Evolutionary conservation across 2,797 vertebrate genomes (phyloP).

Genomic region (Oreochromis grahami): DNA sequence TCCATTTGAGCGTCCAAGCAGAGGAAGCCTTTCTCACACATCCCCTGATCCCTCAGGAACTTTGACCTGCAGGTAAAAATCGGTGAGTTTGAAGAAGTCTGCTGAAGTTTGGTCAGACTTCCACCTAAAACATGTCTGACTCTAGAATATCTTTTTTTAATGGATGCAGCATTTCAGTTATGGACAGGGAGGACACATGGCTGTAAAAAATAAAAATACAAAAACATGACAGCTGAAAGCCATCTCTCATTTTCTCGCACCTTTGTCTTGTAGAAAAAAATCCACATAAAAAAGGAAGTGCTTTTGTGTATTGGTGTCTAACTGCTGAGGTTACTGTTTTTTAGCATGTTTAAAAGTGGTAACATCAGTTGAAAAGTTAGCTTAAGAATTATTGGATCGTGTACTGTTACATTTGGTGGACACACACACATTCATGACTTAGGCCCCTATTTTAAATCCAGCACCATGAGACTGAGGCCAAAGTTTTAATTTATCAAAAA

Average conservation of each 20-base stretch:
- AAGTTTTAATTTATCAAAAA: not conserved
- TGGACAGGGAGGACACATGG: not conserved
- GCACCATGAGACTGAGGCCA: not conserved
- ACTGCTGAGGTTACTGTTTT: not conserved
- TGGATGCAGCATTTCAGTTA: not conserved
- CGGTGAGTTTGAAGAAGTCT: not conserved
- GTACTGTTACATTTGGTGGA: not conserved
- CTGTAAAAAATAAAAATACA: not conserved
- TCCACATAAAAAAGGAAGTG: not conserved
- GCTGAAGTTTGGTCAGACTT: rapidly evolving
- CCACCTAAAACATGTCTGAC: rapidly evolving
- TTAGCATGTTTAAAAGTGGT: not conserved
- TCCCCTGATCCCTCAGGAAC: constrained; percentile 91
- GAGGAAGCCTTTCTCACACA: constrained; percentile 89
- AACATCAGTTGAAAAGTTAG: not conserved
- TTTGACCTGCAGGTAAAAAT: constrained; percentile 79
- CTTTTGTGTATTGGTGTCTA: not conserved
- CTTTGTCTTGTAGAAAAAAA: not conserved
- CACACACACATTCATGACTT: not conserved
- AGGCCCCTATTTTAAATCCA: not conserved
- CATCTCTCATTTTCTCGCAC: not conserved
- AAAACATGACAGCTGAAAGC: not conserved
- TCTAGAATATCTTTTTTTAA: not conserved
- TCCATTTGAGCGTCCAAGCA: constrained; percentile 68
- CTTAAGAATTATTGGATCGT: not conserved